Evolutionary conservation across 2,797 vertebrate species (phyloP), one percentile per base, ranked within the genome.

Genomic region (Myotis pilosus): DNA sequence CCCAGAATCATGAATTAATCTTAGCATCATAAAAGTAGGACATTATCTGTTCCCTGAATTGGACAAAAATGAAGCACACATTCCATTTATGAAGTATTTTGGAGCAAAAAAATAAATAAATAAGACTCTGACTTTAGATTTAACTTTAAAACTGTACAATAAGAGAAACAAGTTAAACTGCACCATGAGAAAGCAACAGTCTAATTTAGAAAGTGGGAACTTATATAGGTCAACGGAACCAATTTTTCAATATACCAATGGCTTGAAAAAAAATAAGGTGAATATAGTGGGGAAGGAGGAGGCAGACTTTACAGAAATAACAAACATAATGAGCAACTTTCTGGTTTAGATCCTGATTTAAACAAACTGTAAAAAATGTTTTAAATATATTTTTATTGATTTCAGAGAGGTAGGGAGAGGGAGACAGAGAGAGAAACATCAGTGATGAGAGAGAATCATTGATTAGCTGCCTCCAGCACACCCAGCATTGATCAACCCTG

Each of bases 281-380:
- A 8, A 15, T 51, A 5, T 8, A 28, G 7, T 0, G 0, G 17
- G 15, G 9, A 6, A 47, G 0, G 6, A 44, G 5, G 9, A 41
- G 17, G 13, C 1, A 41, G n/a, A 20, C 4, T 6, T 28, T 69
- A 87, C 30, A 71, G 28, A 82, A 78, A 78, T 10, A 75, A 36
- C 10, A 66, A 17, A 5, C 3, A 20, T 49, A 78, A 85, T 20
- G 6, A 49, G 11, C 11, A 11, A n/a, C n/a, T n/a, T n/a, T 22
- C 12, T 86, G 28, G 9, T n/a, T 91, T 79, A 79, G 62, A 81
- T 62, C 2, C 72, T 69, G 33, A 38, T 71, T 84, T 64, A 82
- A 89, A 92, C 36, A 23, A 93, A 44, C 10, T 75, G 1, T 53
- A 57, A 75, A 60, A 60, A 60, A 60, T 30, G 25, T 60, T 28